phyloP scores from a whole-genome alignment of 1,140 invertebrate genomes.

The Trachymyrmex cornetzi region DNA sequence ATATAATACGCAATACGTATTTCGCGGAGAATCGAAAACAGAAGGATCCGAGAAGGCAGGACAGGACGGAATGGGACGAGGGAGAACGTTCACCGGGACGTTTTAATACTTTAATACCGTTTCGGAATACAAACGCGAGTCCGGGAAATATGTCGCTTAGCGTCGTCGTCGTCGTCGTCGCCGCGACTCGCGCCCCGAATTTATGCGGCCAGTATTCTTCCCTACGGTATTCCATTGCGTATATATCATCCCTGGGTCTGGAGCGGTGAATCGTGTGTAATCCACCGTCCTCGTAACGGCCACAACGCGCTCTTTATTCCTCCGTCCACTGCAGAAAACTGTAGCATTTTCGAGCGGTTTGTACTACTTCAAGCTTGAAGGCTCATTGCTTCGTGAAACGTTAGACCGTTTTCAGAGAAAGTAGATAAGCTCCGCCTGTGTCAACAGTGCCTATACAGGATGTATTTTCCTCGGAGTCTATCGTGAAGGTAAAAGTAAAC shows the following conservation, averaged over 20 bases:
- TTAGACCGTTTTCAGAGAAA: conserved; percentile 46
- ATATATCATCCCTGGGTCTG: conserved; percentile 58
- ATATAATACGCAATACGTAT: conserved; percentile 24
- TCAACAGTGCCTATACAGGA: conserved; percentile 15
- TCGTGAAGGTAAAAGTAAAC: background rate
- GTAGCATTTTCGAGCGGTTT: conserved; percentile 57
- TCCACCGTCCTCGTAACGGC: conserved; percentile 52
- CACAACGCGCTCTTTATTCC: conserved; percentile 57
- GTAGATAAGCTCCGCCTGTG: conserved; percentile 12
- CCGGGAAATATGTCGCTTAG: conserved; percentile 58
- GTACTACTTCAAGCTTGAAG: conserved; percentile 32
- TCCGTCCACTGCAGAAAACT: conserved; percentile 39
- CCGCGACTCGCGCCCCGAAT: conserved; percentile 49
- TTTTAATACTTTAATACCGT: conserved; percentile 62
- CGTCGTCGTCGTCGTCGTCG: conserved; percentile 41
- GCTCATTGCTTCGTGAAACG: conserved; percentile 30
- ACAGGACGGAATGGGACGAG: background rate
- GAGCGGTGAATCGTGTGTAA: conserved; percentile 60
- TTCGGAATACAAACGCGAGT: conserved; percentile 39
- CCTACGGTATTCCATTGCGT: conserved; percentile 37
- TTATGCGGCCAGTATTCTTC: conserved; percentile 56
- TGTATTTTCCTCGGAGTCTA: conserved; percentile 3
- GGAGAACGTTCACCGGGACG: conserved; percentile 30
- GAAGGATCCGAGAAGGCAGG: background rate
- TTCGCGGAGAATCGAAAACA: conserved; percentile 38